A percentile compares a stretch with the other conserved stretches of the same genome.
Evolutionary conservation across 2,888 invertebrate species (phyloP).

Genomic region (Uloborus plumipes): DNA sequence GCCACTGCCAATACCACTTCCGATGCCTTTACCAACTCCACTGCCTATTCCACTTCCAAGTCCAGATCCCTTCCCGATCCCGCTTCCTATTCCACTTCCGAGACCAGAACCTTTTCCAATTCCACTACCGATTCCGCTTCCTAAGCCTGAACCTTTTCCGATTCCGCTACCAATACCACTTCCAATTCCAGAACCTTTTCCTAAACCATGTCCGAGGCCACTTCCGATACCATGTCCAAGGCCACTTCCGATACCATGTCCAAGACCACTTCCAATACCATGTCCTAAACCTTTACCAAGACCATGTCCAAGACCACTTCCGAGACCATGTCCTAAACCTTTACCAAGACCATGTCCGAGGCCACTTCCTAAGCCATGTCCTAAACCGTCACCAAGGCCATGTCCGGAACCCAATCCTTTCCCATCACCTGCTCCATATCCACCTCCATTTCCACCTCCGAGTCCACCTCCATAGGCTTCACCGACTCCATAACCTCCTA

Average conservation of each 20-base stretch:
- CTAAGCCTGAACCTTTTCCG: constrained; percentile 23
- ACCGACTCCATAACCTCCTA: constrained; percentile 18
- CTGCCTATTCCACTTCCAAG: background rate
- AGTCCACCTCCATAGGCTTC: constrained; percentile 22
- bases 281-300: background rate
- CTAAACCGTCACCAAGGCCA: constrained; percentile 1
- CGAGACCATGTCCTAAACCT: constrained; percentile 26
- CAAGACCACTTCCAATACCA: background rate
- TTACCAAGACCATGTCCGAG: background rate
- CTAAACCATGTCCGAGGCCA: background rate
- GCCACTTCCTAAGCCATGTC: background rate
- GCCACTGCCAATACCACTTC: background rate
- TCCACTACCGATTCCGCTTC: constrained; percentile 11
- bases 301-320: constrained; percentile 13
- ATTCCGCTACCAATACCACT: constrained; percentile 23
- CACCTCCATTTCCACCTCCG: constrained; percentile 39
- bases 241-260: background rate
- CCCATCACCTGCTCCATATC: constrained; percentile 22
- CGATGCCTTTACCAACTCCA: background rate
- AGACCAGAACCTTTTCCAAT: background rate
- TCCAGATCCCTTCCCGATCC: background rate
- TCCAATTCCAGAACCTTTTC: background rate
- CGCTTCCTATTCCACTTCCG: background rate
- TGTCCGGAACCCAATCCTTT: background rate
- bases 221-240: background rate